Evolutionary conservation across 2,888 invertebrate genomes (phyloP), one percentile per base, ranked within the genome.

Genomic region (Peribatodes rhomboidaria): DNA sequence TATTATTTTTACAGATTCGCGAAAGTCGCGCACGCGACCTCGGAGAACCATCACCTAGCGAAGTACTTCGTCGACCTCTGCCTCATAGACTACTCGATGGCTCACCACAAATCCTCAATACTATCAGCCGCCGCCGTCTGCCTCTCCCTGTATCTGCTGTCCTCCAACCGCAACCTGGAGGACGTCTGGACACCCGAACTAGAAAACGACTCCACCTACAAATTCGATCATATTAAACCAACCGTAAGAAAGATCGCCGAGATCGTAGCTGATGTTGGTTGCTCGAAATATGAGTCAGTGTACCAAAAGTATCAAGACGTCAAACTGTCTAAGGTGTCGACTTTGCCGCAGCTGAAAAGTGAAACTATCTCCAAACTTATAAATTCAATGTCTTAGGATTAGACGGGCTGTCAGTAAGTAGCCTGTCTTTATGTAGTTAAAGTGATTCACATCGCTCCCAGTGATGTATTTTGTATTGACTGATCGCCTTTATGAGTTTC

Each of bases 51-150:
- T 82, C 95, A 96, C 58, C 92, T 98, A 86, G 97, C 98, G 13
- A 99, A 99, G 90, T 99, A 98, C 85, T 95, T 99, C 63, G 94
- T 98, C 79, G 99, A 99, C 85, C 92, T 98, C 67, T 94, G 96
- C 59, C 91, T 98, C 47, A 87, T 98, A 8, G 97, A 98, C 65
- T 98, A 98, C 82, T 93, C 95, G 13, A 94, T 98, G 94, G 95
- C 96, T 18, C 95, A 96, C 77, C 94, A 96, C 78, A 94, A 94
- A 65, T 98, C 99, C 0, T 99, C 99, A 0, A 94, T 97, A 75
- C 94, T 98, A 62, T 97, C 98, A 44, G 97, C 97, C 9, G 96
- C 97, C 4, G 96, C 98, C 8, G 94, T 97, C 61, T 97, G 96
- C 83, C 93, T 98, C 10, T 95, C 98, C 2, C 82, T 94, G 0